Base-by-base conservation (phyloP, 1,140 invertebrate species). In the Drosophila rhopaloa region DNA sequence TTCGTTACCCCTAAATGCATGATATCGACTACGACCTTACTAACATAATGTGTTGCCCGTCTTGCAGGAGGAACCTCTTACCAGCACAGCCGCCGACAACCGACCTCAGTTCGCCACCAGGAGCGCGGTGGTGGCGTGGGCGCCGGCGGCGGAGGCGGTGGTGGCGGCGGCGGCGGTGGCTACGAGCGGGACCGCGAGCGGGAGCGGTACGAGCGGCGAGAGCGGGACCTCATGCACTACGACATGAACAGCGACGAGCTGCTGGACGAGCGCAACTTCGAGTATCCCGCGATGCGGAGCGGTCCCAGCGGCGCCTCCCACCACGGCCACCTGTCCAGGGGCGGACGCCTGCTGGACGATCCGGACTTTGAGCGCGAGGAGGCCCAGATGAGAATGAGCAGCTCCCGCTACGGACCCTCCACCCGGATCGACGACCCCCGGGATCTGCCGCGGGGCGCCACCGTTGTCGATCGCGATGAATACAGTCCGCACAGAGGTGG, bases 401-500 rank as follows among this genome's bases (percentile, higher is more conserved):
- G 79, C 40, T 76, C 79, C n/a, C 88, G 82, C 24, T 90, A 90
- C 13, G 83, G 83, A 51, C 84, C 90, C 6, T 75, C 82, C 46
- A 81, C 85, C 5, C 68, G 85, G 59, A 89, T 81, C 32, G 83
- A 90, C 44, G 83, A 85, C 70, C 82, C 88, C 5, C 65, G 80
- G 0, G 82, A 88, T 41, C 16, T 86, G 62, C 46, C 82, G 44
- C 70, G 83, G 32, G 79, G 79, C 24, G 71, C 79, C 73, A 79
- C 77, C 71, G 74, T 92, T 55, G 81, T 88, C 53, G 91, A 91
- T 83, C 83, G 82, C 79, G 91, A 92, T 86, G 91, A 92, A 90
- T 92, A 92, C 78, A 92, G 91, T 90, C 91, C 92, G 78, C 91
- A 92, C 74, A 91, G 92, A 90, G 90, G 91, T 85, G 91, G 91